phyloP scores from a whole-genome alignment of 2,113 vertebrate genomes.

The Lamprologus lemairii region DNA sequence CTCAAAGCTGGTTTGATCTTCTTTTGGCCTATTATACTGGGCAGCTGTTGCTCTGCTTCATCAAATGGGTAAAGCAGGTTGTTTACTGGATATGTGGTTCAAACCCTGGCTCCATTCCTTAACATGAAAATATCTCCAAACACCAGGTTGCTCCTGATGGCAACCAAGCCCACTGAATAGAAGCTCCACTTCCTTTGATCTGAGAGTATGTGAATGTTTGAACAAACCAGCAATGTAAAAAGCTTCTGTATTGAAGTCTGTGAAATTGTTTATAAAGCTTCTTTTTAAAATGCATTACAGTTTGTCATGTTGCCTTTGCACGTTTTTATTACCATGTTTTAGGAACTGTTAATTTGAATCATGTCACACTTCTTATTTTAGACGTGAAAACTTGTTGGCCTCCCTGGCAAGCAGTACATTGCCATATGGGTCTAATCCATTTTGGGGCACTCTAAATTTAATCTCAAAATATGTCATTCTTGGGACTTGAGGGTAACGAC shows the following conservation, averaged over 20 bases:
- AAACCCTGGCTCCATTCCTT: not conserved
- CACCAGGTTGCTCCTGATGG: not conserved
- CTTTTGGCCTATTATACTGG: not conserved
- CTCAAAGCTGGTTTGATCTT: not conserved
- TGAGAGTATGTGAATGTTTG: not conserved
- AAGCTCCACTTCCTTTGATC: not conserved
- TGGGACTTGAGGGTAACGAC: not conserved
- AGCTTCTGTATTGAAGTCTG: not conserved
- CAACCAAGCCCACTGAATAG: not conserved
- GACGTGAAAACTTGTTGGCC: not conserved
- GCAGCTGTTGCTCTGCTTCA: not conserved
- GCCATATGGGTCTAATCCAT: not conserved
- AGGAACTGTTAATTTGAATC: not conserved
- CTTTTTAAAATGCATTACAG: not conserved
- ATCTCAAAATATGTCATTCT: not conserved
- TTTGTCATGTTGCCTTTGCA: not conserved
- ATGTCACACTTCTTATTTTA: conserved; percentile 6
- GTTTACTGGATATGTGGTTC: not conserved
- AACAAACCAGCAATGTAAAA: not conserved
- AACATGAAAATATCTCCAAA: not conserved
- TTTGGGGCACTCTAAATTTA: not conserved
- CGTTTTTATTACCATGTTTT: not conserved
- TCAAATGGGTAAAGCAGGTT: not conserved
- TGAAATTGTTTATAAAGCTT: not conserved
- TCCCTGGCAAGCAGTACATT: not conserved